These are phyloP conservation scores for Atherinomorus stipes DNA, from an alignment of 2,113 vertebrate genomes.

Conservation along the genomic window DNA sequence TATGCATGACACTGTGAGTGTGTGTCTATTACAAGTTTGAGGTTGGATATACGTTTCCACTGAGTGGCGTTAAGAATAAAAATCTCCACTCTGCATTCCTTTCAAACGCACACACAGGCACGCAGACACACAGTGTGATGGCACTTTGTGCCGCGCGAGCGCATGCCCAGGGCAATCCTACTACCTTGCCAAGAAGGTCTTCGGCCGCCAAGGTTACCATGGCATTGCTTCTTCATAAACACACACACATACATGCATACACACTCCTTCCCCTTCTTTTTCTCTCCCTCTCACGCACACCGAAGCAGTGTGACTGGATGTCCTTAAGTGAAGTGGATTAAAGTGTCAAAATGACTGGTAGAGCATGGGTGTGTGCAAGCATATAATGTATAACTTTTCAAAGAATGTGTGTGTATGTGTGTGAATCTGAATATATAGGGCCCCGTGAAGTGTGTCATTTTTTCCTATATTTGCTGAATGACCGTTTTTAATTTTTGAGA, in stretches of 20 bases:
- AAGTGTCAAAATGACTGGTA: slow-evolving; percentile 59
- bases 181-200: slow-evolving; percentile 67
- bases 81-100: slow-evolving; percentile 51
- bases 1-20: slow-evolving; percentile 41
- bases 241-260: slow-evolving; percentile 31
- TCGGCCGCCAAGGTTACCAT: slow-evolving; percentile 71
- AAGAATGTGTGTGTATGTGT: neutral
- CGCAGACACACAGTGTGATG: slow-evolving; percentile 29
- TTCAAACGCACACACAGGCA: slow-evolving; percentile 2
- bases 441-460: too few species aligned
- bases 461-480: too few species aligned
- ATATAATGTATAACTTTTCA: neutral
- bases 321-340: slow-evolving; percentile 62
- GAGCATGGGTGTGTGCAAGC: slow-evolving; percentile 6
- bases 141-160: slow-evolving; percentile 25
- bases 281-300: slow-evolving; percentile 10
- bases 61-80: slow-evolving; percentile 46
- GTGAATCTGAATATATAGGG: slow-evolving; percentile 23
- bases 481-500: too few species aligned
- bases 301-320: slow-evolving; percentile 54
- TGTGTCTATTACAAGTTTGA: slow-evolving; percentile 45
- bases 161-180: slow-evolving; percentile 52
- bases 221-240: slow-evolving; percentile 56
- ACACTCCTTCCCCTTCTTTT: slow-evolving; percentile 2
- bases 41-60: slow-evolving; percentile 38